These are phyloP conservation scores for Rhagonycha fulva DNA, from an alignment of 2,888 invertebrate genomes.

Conservation along the genomic window DNA sequence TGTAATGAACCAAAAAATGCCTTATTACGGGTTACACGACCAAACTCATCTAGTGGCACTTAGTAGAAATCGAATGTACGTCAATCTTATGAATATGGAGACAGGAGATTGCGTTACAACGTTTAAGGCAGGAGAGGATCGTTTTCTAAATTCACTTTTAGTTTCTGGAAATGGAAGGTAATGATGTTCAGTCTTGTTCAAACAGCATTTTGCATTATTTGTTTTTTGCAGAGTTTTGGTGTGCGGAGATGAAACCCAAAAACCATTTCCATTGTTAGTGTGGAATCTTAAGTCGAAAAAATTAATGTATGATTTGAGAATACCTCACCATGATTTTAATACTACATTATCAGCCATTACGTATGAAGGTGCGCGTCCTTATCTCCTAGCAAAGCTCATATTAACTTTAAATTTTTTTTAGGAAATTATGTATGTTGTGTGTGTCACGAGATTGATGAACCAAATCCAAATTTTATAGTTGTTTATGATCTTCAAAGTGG, in stretches of 20 bases:
- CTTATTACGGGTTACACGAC: conserved; percentile 85
- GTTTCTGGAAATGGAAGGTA: conserved; percentile 88
- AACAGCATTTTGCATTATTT: background rate
- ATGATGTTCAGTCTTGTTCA: background rate
- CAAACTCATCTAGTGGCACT: conserved; percentile 78
- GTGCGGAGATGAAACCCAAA: conserved; percentile 91
- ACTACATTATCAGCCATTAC: conserved; percentile 85
- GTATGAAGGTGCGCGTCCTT: conserved; percentile 65
- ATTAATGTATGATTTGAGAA: conserved; percentile 82
- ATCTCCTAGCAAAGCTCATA: background rate
- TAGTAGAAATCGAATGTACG: conserved; percentile 86
- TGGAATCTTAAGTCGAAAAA: conserved; percentile 87
- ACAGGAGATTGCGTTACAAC: conserved; percentile 83
- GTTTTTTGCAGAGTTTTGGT: conserved; percentile 70
- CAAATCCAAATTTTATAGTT: conserved; percentile 85
- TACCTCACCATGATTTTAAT: conserved; percentile 87
- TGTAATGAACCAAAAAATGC: conserved; percentile 93
- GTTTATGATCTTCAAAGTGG: conserved; percentile 90
- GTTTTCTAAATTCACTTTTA: conserved; percentile 84
- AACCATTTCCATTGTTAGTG: conserved; percentile 86
- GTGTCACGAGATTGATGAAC: conserved; percentile 72
- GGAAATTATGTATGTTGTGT: conserved; percentile 75
- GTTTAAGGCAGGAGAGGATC: conserved; percentile 88
- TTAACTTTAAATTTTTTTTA: conserved; percentile 40
- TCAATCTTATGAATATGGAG: conserved; percentile 83